Base-by-base conservation (phyloP, 2,888 invertebrate genomes). In the Apoderus coryli region DNA sequence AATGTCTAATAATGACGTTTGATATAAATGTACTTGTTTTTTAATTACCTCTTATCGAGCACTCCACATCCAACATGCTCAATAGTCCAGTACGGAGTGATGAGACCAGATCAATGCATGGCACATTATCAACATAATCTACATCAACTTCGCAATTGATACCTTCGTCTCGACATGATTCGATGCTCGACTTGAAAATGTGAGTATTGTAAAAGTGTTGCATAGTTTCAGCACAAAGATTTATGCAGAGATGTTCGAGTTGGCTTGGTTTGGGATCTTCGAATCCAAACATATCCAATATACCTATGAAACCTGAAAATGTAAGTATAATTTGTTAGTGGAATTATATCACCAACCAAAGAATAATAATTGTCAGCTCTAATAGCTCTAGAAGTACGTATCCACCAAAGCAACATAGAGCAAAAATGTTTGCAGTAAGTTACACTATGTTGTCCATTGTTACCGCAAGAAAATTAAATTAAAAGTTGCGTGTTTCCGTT, bases 151-250 rank as follows among this genome's bases (percentile, higher is more conserved):
- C 39, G 16, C 37, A 39, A 25, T 35, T 35, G 12, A 39, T 36
- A 9, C 37, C 37, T 34, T 39, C 39, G 26, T 39, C 39, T 26
- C 39, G 70, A 50, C 90, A 89, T 31, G 90, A 86, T 61, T 92
- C 90, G 40, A 86, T 81, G 43, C 85, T 80, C 12, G 86, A 84
- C 59, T 90, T 90, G 62, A 93, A 92, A 45, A 92, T 88, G 60
- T 92, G 90, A 31, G 90, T 92, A 60, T 90, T 93, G 65, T 92
- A 93, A 59, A 90, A 92, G 59, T 92, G 92, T 57, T 93, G 92
- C 86, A 93, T 88, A 16, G 90, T 90, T 63, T 93, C 93, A 1
- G 92, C 89, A 60, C 90, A 90, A 37, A 93, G 64, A 62, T 93
- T 93, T 48, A 89, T 88, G 61, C 92, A 92, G 35, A 93, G 64